Evolutionary conservation across 2,888 invertebrate species (phyloP), one percentile per base, ranked within the genome.

Genomic region (Agrochola circellaris): DNA sequence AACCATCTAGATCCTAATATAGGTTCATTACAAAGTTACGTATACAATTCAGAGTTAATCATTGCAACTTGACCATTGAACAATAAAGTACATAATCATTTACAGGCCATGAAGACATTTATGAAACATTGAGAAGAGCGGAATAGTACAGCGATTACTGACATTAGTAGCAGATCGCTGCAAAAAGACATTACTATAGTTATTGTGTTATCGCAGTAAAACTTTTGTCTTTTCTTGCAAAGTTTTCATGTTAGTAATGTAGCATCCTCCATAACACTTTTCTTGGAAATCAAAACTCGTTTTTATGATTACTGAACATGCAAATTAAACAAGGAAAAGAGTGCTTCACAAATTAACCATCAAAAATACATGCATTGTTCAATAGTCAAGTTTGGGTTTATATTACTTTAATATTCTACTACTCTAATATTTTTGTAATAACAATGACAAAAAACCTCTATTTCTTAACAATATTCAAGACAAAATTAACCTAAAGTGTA

Each of bases 401-500:
- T 20, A 71, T 56, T 38, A 45, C 11, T 68, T 68, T 61, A 30
- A 58, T 20, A n/a, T n/a, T n/a, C n/a, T n/a, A n/a, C n/a, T n/a
- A n/a, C n/a, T n/a, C n/a, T n/a, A n/a, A n/a, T n/a, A n/a, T n/a
- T n/a, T n/a, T n/a, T n/a, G 30, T 75, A 58, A 17, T 38, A 73
- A n/a, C 26, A 69, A 48, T 68, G 61, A 72, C 34, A 51, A 42
- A 30, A 30, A 73, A 72, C 67, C 79, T 26, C 0, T 58, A 30
- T 48, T 68, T 64, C 68, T 56, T 56, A 81, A 80, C 30, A 83
- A 30, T 70, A 83, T 48, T 58, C 51, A 79, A 4, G 5, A n/a
- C 42, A 72, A 66, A 15, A 42, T 42, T 56, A 65, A 58, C 38
- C 42, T 61, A 56, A 48, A 72, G 61, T 73, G 65, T 81, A 69